These are phyloP conservation scores for Ceramica pisi DNA, from an alignment of 2,888 invertebrate genomes.

Conservation along the genomic window DNA sequence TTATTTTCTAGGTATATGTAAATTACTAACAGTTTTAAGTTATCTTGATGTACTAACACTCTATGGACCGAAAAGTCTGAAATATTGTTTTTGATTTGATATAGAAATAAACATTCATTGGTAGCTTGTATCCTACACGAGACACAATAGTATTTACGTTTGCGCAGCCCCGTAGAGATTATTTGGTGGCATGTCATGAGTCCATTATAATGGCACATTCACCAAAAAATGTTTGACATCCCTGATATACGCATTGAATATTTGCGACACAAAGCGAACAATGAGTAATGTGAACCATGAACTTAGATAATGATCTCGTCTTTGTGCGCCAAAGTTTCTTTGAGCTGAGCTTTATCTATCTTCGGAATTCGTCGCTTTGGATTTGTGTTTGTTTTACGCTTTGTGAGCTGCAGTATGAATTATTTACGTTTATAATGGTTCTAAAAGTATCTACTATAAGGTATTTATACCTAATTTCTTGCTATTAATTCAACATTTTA, in stretches of 20 bases:
- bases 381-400: conserved; percentile 40
- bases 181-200: too few species aligned
- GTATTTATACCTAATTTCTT: not conserved
- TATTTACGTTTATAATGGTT: not conserved
- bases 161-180: too few species aligned
- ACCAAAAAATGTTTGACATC: not conserved
- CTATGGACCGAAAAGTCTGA: too few species aligned
- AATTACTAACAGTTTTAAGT: too few species aligned
- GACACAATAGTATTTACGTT: too few species aligned
- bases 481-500: not conserved
- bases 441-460: not conserved
- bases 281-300: conserved; percentile 61
- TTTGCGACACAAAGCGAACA: conserved; percentile 58
- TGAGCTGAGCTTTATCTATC: conserved; percentile 45
- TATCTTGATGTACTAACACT: too few species aligned
- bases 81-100: too few species aligned
- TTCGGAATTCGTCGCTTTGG: conserved; percentile 34
- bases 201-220: too few species aligned
- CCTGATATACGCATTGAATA: conserved; percentile 42
- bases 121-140: too few species aligned
- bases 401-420: not conserved
- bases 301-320: conserved; percentile 59
- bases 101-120: too few species aligned
- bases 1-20: too few species aligned
- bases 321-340: conserved; percentile 56